A percentile compares a stretch with the other conserved stretches of the same genome.
Conservation (phyloP, 1,140 invertebrate genomes). For the Tyrophagus putrescentiae region DNA sequence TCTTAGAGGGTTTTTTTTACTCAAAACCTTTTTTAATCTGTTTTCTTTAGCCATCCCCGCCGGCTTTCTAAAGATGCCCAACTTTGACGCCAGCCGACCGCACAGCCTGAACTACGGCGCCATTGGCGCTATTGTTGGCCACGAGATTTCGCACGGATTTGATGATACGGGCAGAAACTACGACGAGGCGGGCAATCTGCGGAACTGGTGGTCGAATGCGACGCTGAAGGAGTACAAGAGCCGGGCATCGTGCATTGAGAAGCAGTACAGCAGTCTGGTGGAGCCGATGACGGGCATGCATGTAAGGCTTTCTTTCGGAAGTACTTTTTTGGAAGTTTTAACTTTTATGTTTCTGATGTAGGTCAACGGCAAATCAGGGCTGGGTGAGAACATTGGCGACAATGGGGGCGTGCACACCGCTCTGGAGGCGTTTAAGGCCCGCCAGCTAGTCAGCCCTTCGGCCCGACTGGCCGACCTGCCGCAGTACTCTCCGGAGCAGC, state of each 20-base stretch:
- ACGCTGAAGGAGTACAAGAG: conserved; percentile 57
- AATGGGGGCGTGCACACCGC: conserved; percentile 46
- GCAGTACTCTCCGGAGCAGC: conserved; percentile 56
- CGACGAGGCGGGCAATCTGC: conserved; percentile 68
- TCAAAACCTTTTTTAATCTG: not conserved
- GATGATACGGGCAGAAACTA: conserved; percentile 55
- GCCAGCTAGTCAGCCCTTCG: conserved; percentile 27
- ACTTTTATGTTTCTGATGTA: too few relatives aligned
- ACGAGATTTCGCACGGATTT: conserved; percentile 38
- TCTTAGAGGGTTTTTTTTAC: conserved; percentile 3
- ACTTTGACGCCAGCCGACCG: conserved; percentile 37
- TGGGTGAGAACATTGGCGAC: conserved; percentile 44
- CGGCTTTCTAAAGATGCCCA: conserved; percentile 39
- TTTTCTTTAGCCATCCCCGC: conserved; percentile 35
- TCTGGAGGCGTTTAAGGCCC: conserved; percentile 32
- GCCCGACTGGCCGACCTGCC: conserved; percentile 51
- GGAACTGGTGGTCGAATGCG: conserved; percentile 66
- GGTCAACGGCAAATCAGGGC: conserved; percentile 36
- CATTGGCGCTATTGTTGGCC: conserved; percentile 27
- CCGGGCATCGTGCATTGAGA: conserved; percentile 63
- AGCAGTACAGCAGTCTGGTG: conserved; percentile 68
- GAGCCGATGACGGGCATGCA: not conserved
- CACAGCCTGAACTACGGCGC: conserved; percentile 36
- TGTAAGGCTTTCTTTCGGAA: not conserved
- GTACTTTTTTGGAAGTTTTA: not conserved